Conservation (phyloP, 2,113 vertebrate species). For the Pterophyllum scalare region DNA sequence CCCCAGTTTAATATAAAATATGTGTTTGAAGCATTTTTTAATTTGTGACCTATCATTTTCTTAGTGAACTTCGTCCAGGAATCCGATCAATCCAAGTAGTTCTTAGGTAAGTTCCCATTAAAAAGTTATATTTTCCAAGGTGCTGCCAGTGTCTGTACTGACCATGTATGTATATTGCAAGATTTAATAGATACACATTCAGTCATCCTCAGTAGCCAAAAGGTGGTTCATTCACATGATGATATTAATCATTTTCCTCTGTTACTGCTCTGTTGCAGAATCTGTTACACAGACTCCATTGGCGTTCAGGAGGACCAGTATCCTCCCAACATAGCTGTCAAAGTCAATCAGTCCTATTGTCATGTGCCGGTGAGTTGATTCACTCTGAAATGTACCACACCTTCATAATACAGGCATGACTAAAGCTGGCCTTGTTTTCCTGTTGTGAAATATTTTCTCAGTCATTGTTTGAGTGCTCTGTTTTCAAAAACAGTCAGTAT, state of each 20-base stretch:
- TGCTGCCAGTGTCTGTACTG: background rate
- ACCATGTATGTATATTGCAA: background rate
- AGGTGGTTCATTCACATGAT: background rate
- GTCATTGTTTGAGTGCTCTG: background rate
- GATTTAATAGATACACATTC: background rate
- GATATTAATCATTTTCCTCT: background rate
- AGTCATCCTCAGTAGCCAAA: background rate
- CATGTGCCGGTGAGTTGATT: slow-evolving; percentile 90
- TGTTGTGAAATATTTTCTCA: background rate
- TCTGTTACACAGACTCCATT: slow-evolving; percentile 96
- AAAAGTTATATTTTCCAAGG: background rate
- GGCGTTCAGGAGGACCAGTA: slow-evolving; percentile 97
- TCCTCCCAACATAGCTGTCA: slow-evolving; percentile 96
- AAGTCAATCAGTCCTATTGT: slow-evolving; percentile 98
- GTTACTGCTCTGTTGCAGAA: slow-evolving; percentile 79
- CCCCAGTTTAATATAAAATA: background rate
- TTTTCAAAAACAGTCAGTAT: background rate
- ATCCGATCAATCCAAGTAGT: slow-evolving; percentile 96
- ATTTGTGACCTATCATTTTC: slow-evolving; percentile 2
- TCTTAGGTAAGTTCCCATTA: slow-evolving; percentile 84
- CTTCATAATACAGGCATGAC: slow-evolving; percentile 3
- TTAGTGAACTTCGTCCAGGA: slow-evolving; percentile 92
- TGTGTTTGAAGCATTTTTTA: background rate
- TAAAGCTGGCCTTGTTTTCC: background rate
- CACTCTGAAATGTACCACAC: background rate